Evolutionary conservation across 2,113 vertebrate species (phyloP).

Genomic region (Ovis canadensis): DNA sequence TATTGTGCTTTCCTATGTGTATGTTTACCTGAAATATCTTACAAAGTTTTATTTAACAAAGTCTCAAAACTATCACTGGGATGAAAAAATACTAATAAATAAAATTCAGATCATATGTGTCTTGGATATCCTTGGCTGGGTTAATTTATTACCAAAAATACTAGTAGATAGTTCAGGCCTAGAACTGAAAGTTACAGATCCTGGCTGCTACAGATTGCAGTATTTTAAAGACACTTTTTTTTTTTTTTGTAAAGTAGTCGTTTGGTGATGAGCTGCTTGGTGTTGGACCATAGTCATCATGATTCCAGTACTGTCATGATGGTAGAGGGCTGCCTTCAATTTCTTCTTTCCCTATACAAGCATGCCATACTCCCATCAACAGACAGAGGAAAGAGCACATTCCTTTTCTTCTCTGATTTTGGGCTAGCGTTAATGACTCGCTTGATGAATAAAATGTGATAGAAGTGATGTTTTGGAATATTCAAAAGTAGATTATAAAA

Average conservation of each 20-base stretch:
- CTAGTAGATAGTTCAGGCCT: background rate
- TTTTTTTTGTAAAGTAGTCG: background rate
- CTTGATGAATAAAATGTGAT: background rate
- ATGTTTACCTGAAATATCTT: background rate
- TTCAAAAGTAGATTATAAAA: background rate
- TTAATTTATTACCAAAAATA: background rate
- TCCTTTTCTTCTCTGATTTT: background rate
- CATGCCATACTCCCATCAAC: background rate
- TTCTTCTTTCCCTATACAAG: background rate
- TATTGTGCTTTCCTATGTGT: background rate
- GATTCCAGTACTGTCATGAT: background rate
- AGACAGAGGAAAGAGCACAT: background rate
- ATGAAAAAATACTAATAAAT: background rate
- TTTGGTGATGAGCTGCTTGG: background rate
- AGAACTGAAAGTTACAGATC: background rate
- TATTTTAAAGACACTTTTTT: background rate
- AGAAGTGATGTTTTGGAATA: background rate
- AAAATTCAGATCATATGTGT: background rate
- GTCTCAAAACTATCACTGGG: background rate
- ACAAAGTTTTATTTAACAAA: background rate
- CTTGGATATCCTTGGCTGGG: background rate
- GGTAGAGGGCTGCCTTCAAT: background rate
- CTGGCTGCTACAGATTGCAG: background rate
- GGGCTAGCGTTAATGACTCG: background rate
- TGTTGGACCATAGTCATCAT: background rate